Evolutionary conservation across 2,888 invertebrate genomes (phyloP).

Genomic region (Galerucella pusilla): DNA sequence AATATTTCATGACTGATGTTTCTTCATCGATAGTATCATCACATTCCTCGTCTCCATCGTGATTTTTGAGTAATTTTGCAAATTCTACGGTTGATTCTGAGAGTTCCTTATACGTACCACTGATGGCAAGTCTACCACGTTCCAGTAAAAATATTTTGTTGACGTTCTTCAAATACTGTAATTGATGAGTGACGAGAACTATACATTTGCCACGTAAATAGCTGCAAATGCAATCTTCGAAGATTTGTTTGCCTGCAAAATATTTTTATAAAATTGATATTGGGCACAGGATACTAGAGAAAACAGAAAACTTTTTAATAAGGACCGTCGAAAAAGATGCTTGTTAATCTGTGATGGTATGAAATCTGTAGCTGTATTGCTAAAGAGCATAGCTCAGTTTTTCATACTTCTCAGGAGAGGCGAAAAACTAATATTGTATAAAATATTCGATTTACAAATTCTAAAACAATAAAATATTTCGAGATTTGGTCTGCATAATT

Average conservation of each 20-base stretch:
- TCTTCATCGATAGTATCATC: conserved; percentile 46
- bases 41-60: conserved; percentile 55
- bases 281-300: background rate
- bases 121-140: conserved; percentile 67
- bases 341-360: too few species aligned
- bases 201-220: conserved; percentile 72
- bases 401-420: too few species aligned
- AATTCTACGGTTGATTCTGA: conserved; percentile 67
- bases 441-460: too few species aligned
- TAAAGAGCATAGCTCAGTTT: too few species aligned
- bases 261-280: background rate
- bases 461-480: too few species aligned
- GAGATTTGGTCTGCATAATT: too few species aligned
- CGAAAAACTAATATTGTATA: too few species aligned
- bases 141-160: conserved; percentile 74
- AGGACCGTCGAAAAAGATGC: background rate
- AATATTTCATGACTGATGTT: conserved; percentile 36
- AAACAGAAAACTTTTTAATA: background rate
- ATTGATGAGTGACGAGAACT: conserved; percentile 85
- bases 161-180: conserved; percentile 79
- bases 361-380: too few species aligned
- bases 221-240: conserved; percentile 75
- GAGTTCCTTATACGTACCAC: conserved; percentile 67
- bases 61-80: conserved; percentile 66
- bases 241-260: conserved; percentile 77